Conservation (phyloP, 2,888 invertebrate species). For the Drosophila borealis region DNA sequence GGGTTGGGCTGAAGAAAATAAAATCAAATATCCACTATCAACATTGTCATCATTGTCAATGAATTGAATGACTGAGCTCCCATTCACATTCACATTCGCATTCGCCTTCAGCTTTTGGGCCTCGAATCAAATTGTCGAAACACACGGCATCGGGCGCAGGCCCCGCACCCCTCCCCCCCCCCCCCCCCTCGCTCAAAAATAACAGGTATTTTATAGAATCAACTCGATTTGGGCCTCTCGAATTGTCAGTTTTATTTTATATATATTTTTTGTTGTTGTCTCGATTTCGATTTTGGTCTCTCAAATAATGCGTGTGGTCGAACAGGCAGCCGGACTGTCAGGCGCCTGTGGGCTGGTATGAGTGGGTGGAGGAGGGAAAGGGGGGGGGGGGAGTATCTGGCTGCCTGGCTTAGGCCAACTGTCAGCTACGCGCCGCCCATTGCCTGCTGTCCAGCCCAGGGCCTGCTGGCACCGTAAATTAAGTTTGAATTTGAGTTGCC, state of each 20-base stretch:
- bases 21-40: slow-evolving; percentile 71
- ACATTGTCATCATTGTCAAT: slow-evolving; percentile 77
- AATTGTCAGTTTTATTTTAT: slow-evolving; percentile 12
- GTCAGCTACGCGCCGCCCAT: slow-evolving; percentile 6
- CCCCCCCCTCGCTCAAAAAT: slow-evolving; percentile 7
- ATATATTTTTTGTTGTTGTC: slow-evolving; percentile 17
- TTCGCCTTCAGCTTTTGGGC: slow-evolving; percentile 38
- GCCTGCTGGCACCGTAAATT: slow-evolving; percentile 40
- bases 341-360: too few species aligned
- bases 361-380: neutral
- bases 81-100: slow-evolving; percentile 33
- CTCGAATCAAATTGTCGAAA: slow-evolving; percentile 72
- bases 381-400: neutral
- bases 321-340: slow-evolving; percentile 21
- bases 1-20: slow-evolving; percentile 1
- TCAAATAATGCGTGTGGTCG: slow-evolving; percentile 51
- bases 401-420: slow-evolving; percentile 1
- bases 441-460: slow-evolving; percentile 37
- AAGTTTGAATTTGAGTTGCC: slow-evolving; percentile 28
- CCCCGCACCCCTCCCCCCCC: too few species aligned
- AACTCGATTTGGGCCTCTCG: slow-evolving; percentile 28
- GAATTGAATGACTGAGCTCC: slow-evolving; percentile 72
- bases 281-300: slow-evolving; percentile 34
- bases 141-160: slow-evolving; percentile 60
- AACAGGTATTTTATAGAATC: slow-evolving; percentile 10